These are phyloP conservation scores for Pteria penguin DNA, from an alignment of 2,888 invertebrate species.

Conservation along the genomic window DNA sequence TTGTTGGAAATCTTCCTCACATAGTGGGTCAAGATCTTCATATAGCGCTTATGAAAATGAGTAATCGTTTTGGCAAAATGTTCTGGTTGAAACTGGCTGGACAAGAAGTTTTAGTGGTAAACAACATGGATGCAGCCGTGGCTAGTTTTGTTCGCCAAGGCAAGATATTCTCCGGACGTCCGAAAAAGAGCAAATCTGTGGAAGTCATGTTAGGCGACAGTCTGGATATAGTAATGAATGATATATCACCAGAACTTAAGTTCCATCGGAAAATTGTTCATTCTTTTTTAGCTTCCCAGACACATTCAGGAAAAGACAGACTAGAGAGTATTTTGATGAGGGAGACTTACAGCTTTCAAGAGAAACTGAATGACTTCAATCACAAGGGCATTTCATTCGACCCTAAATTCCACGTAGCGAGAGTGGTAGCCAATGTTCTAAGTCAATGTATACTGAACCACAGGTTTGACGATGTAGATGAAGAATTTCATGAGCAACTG, in stretches of 20 bases:
- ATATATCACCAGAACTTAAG: slow-evolving; percentile 47
- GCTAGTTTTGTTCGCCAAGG: slow-evolving; percentile 47
- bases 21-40: slow-evolving; percentile 47
- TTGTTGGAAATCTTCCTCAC: slow-evolving; percentile 47
- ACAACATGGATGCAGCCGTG: slow-evolving; percentile 48
- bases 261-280: slow-evolving; percentile 49
- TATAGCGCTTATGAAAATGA: slow-evolving; percentile 43
- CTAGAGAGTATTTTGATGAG: slow-evolving; percentile 33
- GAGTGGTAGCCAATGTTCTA: slow-evolving; percentile 51
- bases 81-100: slow-evolving; percentile 46
- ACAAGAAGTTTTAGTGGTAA: slow-evolving; percentile 50
- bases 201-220: slow-evolving; percentile 47
- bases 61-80: slow-evolving; percentile 42
- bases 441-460: slow-evolving; percentile 45
- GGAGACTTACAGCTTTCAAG: slow-evolving; percentile 41
- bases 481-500: slow-evolving; percentile 43
- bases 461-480: slow-evolving; percentile 47
- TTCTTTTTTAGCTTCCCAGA: slow-evolving; percentile 48
- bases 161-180: slow-evolving; percentile 47
- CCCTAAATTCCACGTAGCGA: slow-evolving; percentile 45
- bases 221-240: slow-evolving; percentile 49
- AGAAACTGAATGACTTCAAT: slow-evolving; percentile 31
- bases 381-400: slow-evolving; percentile 32
- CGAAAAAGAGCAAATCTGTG: slow-evolving; percentile 45
- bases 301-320: slow-evolving; percentile 34